Percentiles rank a stretch among this genome's conserved stretches.
phyloP scores from a whole-genome alignment of 2,113 vertebrate species.

The Carassius carassius region DNA sequence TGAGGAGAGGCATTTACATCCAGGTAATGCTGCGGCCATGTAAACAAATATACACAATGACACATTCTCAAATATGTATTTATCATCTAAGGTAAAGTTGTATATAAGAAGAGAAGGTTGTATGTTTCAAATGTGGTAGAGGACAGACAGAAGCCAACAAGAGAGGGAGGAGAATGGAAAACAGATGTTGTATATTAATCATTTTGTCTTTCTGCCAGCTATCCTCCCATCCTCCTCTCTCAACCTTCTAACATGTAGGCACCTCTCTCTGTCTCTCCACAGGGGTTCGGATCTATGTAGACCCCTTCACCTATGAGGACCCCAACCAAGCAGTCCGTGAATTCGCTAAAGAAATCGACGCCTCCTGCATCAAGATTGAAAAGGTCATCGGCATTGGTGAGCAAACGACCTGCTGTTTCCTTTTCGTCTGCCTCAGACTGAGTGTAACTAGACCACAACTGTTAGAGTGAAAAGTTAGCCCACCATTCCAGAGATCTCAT shows the following conservation, averaged over 20 bases:
- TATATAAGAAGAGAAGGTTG: not conserved
- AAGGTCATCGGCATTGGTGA: conserved; percentile 98
- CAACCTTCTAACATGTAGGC: conserved; percentile 59
- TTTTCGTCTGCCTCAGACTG: conserved; percentile 56
- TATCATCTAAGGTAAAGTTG: not conserved
- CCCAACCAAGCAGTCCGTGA: conserved; percentile 79
- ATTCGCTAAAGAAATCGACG: conserved; percentile 86
- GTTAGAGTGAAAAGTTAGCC: conserved; percentile 25
- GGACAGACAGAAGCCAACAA: conserved; percentile 30
- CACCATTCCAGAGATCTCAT: not conserved
- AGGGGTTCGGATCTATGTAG: conserved; percentile 94
- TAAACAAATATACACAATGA: no score
- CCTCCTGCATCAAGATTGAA: conserved; percentile 96
- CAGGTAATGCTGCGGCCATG: no score
- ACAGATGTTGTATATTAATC: conserved; percentile 49
- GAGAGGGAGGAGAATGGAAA: conserved; percentile 29
- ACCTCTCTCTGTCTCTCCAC: conserved; percentile 74
- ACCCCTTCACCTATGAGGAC: conserved; percentile 79
- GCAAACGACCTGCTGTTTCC: conserved; percentile 57
- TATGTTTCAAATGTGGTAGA: not conserved
- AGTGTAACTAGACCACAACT: conserved; percentile 16
- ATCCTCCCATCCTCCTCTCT: conserved; percentile 56
- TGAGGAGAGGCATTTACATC: no score
- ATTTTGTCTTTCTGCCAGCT: conserved; percentile 62
- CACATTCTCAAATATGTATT: not conserved